Conservation (phyloP, 92 coral and sea anemone genomes). For the Zoanthus sociatus region DNA sequence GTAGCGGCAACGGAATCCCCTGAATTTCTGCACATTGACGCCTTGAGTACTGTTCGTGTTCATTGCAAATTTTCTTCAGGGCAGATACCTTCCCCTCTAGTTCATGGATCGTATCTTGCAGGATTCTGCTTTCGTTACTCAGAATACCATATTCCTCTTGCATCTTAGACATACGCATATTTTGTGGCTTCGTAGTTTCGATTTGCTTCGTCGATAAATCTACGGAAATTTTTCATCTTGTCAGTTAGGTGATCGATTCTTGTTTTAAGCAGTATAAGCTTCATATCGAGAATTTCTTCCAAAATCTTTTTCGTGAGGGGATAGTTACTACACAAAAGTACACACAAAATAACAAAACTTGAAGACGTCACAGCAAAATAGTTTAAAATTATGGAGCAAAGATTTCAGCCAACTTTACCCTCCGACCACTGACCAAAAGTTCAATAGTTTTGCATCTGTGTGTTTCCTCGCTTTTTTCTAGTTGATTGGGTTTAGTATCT, state of each 20-base stretch:
- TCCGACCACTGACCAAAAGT: no score
- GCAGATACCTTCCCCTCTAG: constrained; percentile 1
- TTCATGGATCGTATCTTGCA: not conserved
- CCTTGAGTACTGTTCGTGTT: not conserved
- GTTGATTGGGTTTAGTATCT: no score
- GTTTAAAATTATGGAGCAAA: no score
- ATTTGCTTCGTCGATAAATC: not conserved
- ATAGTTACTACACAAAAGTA: no score
- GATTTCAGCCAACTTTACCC: no score
- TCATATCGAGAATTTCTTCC: constrained; percentile 6
- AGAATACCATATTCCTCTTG: not conserved
- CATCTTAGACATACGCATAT: not conserved
- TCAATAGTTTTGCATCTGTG: no score
- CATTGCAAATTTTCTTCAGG: not conserved
- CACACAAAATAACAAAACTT: not conserved
- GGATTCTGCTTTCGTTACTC: not conserved
- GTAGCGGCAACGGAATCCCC: no score
- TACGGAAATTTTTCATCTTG: not conserved
- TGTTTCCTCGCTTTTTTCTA: no score
- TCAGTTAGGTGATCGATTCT: constrained; percentile 6
- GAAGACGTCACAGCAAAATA: no score
- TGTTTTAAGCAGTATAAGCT: constrained; percentile 1
- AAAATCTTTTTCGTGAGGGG: constrained; percentile 4
- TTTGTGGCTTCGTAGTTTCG: not conserved
- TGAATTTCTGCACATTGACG: no score